phyloP scores from a whole-genome alignment of 1,140 invertebrate genomes.

The Pseudomyrmex gracilis region DNA sequence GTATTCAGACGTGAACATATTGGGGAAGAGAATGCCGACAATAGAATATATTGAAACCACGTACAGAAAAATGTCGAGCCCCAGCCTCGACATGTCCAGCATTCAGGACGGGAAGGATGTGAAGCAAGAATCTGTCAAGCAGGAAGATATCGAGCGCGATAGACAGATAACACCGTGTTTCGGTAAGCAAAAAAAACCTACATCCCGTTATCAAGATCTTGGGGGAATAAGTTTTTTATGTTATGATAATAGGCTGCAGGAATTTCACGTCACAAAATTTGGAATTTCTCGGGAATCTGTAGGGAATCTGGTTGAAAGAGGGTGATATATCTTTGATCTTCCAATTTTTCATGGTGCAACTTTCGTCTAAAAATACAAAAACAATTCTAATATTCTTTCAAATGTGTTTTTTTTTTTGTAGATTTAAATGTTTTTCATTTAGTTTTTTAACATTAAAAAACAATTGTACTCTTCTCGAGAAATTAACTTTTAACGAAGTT shows the following conservation, averaged over 20 bases:
- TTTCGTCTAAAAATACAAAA: too few species aligned
- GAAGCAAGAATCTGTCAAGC: constrained; percentile 21
- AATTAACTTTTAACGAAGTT: not conserved
- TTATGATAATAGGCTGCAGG: not conserved
- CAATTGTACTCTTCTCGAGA: too few species aligned
- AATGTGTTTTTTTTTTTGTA: too few species aligned
- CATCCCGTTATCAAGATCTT: not conserved
- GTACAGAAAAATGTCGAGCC: constrained; percentile 75
- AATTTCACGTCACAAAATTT: constrained; percentile 15
- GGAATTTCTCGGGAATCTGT: too few species aligned
- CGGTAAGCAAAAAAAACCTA: constrained; percentile 40
- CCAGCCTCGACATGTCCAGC: constrained; percentile 75
- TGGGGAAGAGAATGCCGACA: constrained; percentile 78
- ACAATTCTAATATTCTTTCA: too few species aligned
- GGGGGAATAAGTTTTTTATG: not conserved
- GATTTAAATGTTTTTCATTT: too few species aligned
- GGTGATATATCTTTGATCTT: too few species aligned
- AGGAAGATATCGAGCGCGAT: not conserved
- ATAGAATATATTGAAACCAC: constrained; percentile 64
- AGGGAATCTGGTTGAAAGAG: too few species aligned
- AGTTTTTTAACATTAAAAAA: too few species aligned
- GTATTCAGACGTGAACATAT: not conserved
- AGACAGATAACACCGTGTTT: not conserved
- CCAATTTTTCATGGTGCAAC: too few species aligned
- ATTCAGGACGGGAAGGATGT: constrained; percentile 77